Conservation (phyloP, 2,888 invertebrate species). For the Zaprionus obscuricornis region DNA sequence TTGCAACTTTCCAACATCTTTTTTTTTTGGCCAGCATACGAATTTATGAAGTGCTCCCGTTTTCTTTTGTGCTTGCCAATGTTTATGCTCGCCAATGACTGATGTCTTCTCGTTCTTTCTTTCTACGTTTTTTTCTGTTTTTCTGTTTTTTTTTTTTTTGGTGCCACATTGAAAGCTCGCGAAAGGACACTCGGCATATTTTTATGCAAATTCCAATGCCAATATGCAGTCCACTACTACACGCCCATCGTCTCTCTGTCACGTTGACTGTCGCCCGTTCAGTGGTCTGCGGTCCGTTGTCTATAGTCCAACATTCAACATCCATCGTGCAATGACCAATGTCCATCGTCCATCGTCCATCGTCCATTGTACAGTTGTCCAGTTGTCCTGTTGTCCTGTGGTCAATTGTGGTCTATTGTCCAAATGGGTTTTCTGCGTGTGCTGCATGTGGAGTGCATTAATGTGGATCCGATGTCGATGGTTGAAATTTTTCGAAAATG, state of each 20-base stretch:
- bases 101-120: too few species aligned
- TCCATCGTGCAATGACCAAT: too few species aligned
- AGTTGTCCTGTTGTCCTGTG: too few species aligned
- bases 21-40: constrained; percentile 26
- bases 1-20: too few species aligned
- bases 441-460: constrained; percentile 17
- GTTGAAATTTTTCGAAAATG: not conserved
- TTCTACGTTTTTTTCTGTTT: constrained; percentile 43
- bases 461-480: constrained; percentile 1
- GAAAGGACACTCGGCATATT: constrained; percentile 34
- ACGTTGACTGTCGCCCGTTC: too few species aligned
- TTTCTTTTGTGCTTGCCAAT: constrained; percentile 36
- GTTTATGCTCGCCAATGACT: too few species aligned
- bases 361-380: too few species aligned
- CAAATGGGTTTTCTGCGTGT: constrained; percentile 1
- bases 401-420: constrained; percentile 45
- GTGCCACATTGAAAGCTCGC: constrained; percentile 4
- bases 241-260: too few species aligned
- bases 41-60: constrained; percentile 40
- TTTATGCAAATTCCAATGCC: constrained; percentile 43
- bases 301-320: too few species aligned
- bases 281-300: too few species aligned
- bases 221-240: too few species aligned
- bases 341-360: too few species aligned
- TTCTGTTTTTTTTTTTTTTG: constrained; percentile 27